Evolutionary conservation across 2,113 vertebrate genomes (phyloP).

Genomic region (sheep (Ovis aries)): DNA sequence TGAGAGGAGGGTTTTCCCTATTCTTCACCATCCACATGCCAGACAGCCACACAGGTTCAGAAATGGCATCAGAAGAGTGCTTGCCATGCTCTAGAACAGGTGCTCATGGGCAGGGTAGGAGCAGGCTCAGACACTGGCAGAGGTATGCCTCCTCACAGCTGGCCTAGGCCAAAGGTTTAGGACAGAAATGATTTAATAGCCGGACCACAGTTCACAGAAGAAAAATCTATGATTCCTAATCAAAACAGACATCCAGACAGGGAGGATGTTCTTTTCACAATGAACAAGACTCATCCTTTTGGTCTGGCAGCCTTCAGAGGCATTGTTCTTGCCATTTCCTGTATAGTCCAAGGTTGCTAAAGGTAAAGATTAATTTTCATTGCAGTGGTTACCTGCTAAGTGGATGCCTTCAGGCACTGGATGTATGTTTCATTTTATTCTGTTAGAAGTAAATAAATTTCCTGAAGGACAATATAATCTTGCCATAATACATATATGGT

Average conservation of each 20-base stretch:
- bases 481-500: neutral
- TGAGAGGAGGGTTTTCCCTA: neutral
- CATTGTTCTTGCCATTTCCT: conserved; percentile 26
- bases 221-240: conserved; percentile 48
- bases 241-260: conserved; percentile 57
- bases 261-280: conserved; percentile 44
- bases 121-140: neutral
- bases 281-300: conserved; percentile 3
- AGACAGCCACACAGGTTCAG: neutral
- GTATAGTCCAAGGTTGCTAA: neutral
- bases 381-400: neutral
- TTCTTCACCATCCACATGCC: neutral
- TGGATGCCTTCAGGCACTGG: neutral
- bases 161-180: neutral
- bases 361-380: neutral
- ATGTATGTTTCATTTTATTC: conserved; percentile 18
- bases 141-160: neutral
- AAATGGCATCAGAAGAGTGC: neutral
- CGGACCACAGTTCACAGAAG: conserved; percentile 44
- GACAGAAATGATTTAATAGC: neutral
- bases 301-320: neutral
- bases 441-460: conserved; percentile 27
- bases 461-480: neutral
- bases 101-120: neutral
- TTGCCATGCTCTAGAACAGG: neutral